phyloP scores from a whole-genome alignment of 2,888 invertebrate genomes.

The Limnephilus marmoratus region DNA sequence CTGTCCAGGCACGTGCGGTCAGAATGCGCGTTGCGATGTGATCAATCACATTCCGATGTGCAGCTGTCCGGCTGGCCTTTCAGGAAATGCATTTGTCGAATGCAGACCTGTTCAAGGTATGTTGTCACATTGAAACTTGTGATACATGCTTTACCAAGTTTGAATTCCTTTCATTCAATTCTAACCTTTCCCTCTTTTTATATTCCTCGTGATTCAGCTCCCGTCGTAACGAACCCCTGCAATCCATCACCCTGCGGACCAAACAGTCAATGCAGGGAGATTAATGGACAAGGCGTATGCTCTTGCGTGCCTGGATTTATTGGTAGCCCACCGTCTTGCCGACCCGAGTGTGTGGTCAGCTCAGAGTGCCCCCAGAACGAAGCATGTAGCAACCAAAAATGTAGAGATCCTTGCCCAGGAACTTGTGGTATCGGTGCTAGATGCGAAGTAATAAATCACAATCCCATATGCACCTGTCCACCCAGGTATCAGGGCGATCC shows the following conservation, averaged over 20 bases:
- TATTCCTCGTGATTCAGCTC: constrained; percentile 68
- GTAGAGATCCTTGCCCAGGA: constrained; percentile 87
- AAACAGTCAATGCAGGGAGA: constrained; percentile 83
- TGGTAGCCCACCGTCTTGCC: constrained; percentile 84
- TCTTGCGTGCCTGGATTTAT: constrained; percentile 83
- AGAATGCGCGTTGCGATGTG: too few relatives aligned
- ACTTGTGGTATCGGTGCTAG: constrained; percentile 84
- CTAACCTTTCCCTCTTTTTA: neutral
- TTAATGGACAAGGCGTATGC: constrained; percentile 83
- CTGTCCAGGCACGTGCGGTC: too few relatives aligned
- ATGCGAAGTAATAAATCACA: constrained; percentile 86
- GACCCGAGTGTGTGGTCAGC: constrained; percentile 85
- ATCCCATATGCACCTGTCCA: constrained; percentile 84
- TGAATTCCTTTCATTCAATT: neutral
- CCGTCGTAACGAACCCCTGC: constrained; percentile 77
- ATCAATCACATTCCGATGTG: too few relatives aligned
- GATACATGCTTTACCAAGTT: too few relatives aligned
- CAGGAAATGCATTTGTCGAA: too few relatives aligned
- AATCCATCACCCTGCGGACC: constrained; percentile 83
- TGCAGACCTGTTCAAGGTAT: too few relatives aligned
- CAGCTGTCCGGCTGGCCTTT: too few relatives aligned
- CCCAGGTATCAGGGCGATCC: constrained; percentile 82
- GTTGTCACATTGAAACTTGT: too few relatives aligned
- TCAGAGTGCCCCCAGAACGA: constrained; percentile 84
- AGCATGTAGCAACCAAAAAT: constrained; percentile 87